These are phyloP conservation scores for Lumbricus terrestris DNA, from an alignment of 2,888 invertebrate species.

Conservation along the genomic window DNA sequence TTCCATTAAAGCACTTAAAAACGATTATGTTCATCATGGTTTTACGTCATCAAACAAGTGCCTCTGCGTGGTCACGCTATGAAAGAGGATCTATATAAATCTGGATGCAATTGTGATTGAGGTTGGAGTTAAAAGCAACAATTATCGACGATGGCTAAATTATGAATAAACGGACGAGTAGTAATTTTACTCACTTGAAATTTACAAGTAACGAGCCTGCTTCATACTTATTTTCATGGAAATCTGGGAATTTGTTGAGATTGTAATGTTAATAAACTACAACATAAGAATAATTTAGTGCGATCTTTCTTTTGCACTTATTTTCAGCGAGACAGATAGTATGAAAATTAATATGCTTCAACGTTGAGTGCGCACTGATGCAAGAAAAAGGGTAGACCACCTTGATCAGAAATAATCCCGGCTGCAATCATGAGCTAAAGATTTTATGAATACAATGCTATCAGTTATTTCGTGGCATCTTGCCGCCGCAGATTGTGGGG, in stretches of 20 bases:
- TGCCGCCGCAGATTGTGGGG: not conserved
- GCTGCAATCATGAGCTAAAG: not conserved
- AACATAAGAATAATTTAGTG: no score
- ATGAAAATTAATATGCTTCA: not conserved
- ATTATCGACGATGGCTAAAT: not conserved
- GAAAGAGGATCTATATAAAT: no score
- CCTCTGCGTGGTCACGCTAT: no score
- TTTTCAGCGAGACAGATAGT: no score
- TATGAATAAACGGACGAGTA: not conserved
- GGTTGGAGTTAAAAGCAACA: not conserved
- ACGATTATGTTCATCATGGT: no score
- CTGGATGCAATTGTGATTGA: no score
- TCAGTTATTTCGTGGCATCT: not conserved
- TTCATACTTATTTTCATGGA: not conserved
- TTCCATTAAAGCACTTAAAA: no score
- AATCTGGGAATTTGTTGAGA: not conserved
- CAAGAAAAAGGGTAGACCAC: not conserved
- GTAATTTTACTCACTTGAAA: no score
- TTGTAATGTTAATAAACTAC: not conserved
- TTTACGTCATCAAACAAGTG: no score
- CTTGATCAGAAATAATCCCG: not conserved
- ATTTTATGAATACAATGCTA: not conserved
- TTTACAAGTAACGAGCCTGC: not conserved
- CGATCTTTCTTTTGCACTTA: not conserved
- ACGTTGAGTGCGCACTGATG: not conserved